Base-by-base conservation (phyloP, 2,888 invertebrate genomes). In the Polymixis lichenea region DNA sequence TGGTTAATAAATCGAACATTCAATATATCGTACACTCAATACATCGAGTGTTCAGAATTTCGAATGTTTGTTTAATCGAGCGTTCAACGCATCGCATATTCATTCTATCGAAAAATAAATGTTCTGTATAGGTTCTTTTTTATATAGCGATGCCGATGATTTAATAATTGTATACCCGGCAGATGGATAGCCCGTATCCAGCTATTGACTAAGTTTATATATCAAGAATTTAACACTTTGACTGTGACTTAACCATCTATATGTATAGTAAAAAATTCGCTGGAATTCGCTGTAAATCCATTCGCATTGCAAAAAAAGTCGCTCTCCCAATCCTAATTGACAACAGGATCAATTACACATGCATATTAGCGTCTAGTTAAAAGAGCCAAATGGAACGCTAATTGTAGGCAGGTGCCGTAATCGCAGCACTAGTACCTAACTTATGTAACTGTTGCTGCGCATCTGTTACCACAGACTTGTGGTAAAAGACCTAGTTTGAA, bases 351-450 rank as follows among this genome's bases (percentile, higher is more conserved):
- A 77, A 80, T 84, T 72, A 73, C 53, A 56, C 46, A 72, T 73
- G 77, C 61, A 70, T 65, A 71, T 77, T 71, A 58, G 25, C 22
- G 53, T 76, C 67, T 72, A 67, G 72, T 70, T 72, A 71, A 28
- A 74, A 74, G 32, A 58, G 46, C 22, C 56, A 78, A 78, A 78
- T 78, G 49, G 62, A 67, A 77, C 64, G 46, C 67, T 64, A 82
- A 82, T 84, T 74, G 65, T 64, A 32, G 67, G 56, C 73, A 79
- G 77, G 61, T 82, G 76, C 60, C 51, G 68, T 75, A 85, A 66
- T 81, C 62, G 25, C 51, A 68, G 68, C 71, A 56, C 58, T 61
- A 70, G 72, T 28, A 51, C 75, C 55, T 61, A 25, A 70, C 49
- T 86, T 84, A 84, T 51, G 38, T 86, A 78, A 85, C 58, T 43